These are phyloP conservation scores for Drosophila austrosaltans DNA, from an alignment of 2,888 invertebrate species.

Conservation along the genomic window DNA sequence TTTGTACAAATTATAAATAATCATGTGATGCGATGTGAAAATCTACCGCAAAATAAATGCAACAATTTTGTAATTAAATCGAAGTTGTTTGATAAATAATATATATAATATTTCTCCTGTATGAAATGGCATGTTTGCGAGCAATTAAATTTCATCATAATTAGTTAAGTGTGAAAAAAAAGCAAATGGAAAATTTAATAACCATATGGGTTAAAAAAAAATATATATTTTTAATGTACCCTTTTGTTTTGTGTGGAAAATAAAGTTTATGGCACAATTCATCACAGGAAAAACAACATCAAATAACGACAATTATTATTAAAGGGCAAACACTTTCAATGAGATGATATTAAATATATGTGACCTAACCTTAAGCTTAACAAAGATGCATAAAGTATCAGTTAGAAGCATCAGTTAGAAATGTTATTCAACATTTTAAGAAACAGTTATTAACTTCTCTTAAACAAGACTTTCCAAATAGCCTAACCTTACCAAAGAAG, in stretches of 20 bases:
- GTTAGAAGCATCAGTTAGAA: too few relatives aligned
- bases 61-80: conserved; percentile 38
- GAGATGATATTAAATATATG: too few relatives aligned
- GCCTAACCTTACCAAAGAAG: too few relatives aligned
- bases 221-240: neutral
- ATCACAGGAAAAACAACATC: too few relatives aligned
- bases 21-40: conserved; percentile 12
- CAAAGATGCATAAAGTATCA: too few relatives aligned
- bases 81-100: neutral
- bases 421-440: too few relatives aligned
- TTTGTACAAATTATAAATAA: conserved; percentile 30
- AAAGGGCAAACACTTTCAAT: too few relatives aligned
- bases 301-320: too few relatives aligned
- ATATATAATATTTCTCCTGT: conserved; percentile 27
- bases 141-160: conserved; percentile 10
- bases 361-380: too few relatives aligned
- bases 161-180: conserved; percentile 13
- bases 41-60: conserved; percentile 18
- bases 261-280: neutral
- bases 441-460: too few relatives aligned
- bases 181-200: neutral
- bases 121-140: conserved; percentile 36
- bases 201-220: too few relatives aligned
- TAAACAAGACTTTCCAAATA: too few relatives aligned
- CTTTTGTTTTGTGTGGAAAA: neutral